Evolutionary conservation across 2,113 vertebrate genomes (phyloP).

Genomic region (Pardalotus punctatus): DNA sequence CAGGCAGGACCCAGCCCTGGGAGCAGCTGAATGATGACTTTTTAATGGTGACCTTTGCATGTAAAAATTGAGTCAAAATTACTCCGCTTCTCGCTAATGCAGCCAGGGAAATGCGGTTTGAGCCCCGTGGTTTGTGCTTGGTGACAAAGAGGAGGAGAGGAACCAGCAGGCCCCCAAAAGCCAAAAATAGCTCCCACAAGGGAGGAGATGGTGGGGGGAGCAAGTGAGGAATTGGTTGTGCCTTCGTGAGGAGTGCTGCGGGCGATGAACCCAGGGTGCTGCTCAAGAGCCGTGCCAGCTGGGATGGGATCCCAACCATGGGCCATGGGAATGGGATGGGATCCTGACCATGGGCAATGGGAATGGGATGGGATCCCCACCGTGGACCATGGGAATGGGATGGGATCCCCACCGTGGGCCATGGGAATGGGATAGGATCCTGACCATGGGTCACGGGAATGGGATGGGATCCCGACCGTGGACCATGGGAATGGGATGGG

Average conservation of each 20-base stretch:
- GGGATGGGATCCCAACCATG: background rate
- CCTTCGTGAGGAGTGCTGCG: rapidly evolving
- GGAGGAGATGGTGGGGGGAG: background rate
- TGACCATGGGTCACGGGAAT: background rate
- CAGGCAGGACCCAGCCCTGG: constrained; percentile 7
- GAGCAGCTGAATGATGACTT: constrained; percentile 23
- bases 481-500: background rate
- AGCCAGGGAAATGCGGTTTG: background rate
- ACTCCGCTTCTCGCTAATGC: background rate
- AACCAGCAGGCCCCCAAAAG: background rate
- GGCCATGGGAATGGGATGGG: background rate
- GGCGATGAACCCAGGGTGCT: background rate
- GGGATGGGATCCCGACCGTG: background rate
- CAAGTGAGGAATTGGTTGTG: rapidly evolving
- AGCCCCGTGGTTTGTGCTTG: background rate
- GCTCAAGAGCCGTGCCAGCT: rapidly evolving
- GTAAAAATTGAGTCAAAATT: constrained; percentile 25
- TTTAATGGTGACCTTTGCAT: constrained; percentile 53
- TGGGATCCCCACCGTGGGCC: background rate
- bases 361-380: rapidly evolving
- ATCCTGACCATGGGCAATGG: rapidly evolving
- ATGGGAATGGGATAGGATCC: background rate
- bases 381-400: rapidly evolving
- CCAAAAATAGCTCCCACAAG: background rate
- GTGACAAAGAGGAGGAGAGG: background rate